Percentiles rank a stretch among this genome's conserved stretches.
Conservation (phyloP, 1,140 invertebrate genomes). For the Artemia franciscana region DNA sequence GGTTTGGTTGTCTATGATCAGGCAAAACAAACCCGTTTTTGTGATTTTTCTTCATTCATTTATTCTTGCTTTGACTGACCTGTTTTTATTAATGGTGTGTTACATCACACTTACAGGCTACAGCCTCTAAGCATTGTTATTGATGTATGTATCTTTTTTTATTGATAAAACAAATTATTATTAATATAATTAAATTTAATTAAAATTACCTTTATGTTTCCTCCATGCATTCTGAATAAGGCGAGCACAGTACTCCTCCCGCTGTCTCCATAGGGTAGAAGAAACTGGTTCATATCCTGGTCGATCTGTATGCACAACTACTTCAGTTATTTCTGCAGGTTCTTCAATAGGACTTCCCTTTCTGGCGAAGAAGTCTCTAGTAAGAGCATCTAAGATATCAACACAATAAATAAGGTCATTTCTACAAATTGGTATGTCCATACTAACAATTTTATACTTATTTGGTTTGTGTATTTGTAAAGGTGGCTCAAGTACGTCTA, state of each 20-base stretch:
- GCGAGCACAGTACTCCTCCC: slow-evolving; percentile 82
- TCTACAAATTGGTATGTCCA: slow-evolving; percentile 87
- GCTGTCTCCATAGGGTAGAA: slow-evolving; percentile 75
- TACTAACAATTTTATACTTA: slow-evolving; percentile 93
- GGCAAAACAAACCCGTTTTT: too few relatives aligned
- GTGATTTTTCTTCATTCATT: too few relatives aligned
- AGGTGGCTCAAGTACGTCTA: slow-evolving; percentile 78
- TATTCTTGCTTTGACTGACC: too few relatives aligned
- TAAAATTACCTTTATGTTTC: slow-evolving; percentile 40
- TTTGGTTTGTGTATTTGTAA: slow-evolving; percentile 92
- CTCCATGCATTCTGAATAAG: slow-evolving; percentile 85
- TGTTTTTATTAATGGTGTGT: too few relatives aligned
- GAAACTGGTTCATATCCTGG: slow-evolving; percentile 61
- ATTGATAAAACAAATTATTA: too few relatives aligned
- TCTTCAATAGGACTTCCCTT: slow-evolving; percentile 52
- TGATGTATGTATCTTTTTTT: too few relatives aligned
- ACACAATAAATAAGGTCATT: slow-evolving; percentile 86
- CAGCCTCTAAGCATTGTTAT: too few relatives aligned
- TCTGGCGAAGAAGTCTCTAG: slow-evolving; percentile 84
- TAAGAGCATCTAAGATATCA: slow-evolving; percentile 86
- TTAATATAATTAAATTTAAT: too few relatives aligned
- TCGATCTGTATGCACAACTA: slow-evolving; percentile 16
- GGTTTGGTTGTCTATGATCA: too few relatives aligned
- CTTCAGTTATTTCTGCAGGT: slow-evolving; percentile 61
- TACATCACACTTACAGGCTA: too few relatives aligned